phyloP scores from a whole-genome alignment of 2,888 invertebrate species.

The Microdon myrmicae region DNA sequence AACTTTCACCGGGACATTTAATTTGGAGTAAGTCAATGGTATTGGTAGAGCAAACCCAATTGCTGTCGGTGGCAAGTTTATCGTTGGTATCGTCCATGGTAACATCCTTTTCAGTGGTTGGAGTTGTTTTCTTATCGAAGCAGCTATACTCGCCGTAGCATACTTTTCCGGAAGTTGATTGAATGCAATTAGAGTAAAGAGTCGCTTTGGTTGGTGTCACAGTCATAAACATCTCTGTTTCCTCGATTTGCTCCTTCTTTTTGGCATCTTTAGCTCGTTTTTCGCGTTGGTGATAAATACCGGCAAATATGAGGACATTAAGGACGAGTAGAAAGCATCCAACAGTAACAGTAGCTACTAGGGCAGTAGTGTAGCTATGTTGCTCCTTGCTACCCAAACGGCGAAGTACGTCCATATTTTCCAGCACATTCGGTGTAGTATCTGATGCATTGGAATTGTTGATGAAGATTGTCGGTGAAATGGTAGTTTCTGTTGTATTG shows the following conservation, averaged over 20 bases:
- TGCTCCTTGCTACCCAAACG: constrained; percentile 82
- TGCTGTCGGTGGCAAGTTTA: constrained; percentile 44
- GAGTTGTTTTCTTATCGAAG: constrained; percentile 71
- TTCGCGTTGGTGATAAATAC: constrained; percentile 87
- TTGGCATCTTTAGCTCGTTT: constrained; percentile 73
- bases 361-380: constrained; percentile 88
- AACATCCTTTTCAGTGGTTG: constrained; percentile 58
- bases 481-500: constrained; percentile 69
- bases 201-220: constrained; percentile 12
- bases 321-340: constrained; percentile 84
- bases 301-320: constrained; percentile 87
- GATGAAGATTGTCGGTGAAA: constrained; percentile 1
- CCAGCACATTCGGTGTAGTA: constrained; percentile 38
- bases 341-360: constrained; percentile 87
- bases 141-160: constrained; percentile 74
- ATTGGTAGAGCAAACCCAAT: constrained; percentile 59
- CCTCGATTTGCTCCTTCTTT: constrained; percentile 79
- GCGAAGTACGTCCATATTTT: constrained; percentile 77
- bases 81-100: constrained; percentile 1
- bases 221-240: constrained; percentile 60
- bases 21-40: constrained; percentile 62
- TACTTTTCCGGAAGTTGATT: constrained; percentile 25
- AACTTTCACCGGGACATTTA: constrained; percentile 52
- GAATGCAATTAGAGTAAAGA: constrained; percentile 1
- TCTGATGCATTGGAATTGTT: constrained; percentile 31